phyloP scores from a whole-genome alignment of 2,888 invertebrate genomes.

The Eupeodes latifasciatus region DNA sequence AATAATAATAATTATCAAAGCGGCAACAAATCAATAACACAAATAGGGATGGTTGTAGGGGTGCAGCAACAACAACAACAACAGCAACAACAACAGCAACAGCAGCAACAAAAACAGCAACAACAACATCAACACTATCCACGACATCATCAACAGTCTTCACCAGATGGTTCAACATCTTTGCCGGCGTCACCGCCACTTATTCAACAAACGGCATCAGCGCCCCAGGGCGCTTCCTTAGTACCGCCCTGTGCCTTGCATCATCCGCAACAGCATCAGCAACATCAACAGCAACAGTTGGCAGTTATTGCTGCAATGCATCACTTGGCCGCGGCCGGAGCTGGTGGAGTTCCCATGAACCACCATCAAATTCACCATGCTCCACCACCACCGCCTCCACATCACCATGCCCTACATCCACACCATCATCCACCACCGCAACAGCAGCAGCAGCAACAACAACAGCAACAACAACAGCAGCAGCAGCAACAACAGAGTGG shows the following conservation, averaged over 20 bases:
- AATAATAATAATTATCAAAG: constrained; percentile 69
- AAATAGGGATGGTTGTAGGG: constrained; percentile 74
- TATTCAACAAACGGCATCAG: constrained; percentile 81
- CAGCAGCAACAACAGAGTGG: constrained; percentile 64
- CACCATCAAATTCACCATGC: constrained; percentile 77
- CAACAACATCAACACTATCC: constrained; percentile 64
- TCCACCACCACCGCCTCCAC: constrained; percentile 77
- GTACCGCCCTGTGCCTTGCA: constrained; percentile 82
- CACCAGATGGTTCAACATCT: constrained; percentile 81
- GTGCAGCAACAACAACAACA: constrained; percentile 76
- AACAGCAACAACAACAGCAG: constrained; percentile 65
- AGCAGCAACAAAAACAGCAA: constrained; percentile 60
- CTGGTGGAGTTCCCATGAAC: constrained; percentile 72
- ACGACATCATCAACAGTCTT: constrained; percentile 80
- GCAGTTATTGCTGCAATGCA: constrained; percentile 83
- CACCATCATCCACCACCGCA: constrained; percentile 76
- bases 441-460: constrained; percentile 63
- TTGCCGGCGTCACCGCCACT: constrained; percentile 82
- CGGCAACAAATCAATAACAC: constrained; percentile 73
- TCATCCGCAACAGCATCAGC: constrained; percentile 79
- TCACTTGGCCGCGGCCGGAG: constrained; percentile 77
- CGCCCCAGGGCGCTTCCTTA: constrained; percentile 82
- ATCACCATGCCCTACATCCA: constrained; percentile 77
- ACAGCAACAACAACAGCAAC: constrained; percentile 73
- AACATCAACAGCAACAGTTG: constrained; percentile 82